Base-by-base conservation (phyloP, 2,113 vertebrate genomes). In the Gadus chalcogrammus region DNA sequence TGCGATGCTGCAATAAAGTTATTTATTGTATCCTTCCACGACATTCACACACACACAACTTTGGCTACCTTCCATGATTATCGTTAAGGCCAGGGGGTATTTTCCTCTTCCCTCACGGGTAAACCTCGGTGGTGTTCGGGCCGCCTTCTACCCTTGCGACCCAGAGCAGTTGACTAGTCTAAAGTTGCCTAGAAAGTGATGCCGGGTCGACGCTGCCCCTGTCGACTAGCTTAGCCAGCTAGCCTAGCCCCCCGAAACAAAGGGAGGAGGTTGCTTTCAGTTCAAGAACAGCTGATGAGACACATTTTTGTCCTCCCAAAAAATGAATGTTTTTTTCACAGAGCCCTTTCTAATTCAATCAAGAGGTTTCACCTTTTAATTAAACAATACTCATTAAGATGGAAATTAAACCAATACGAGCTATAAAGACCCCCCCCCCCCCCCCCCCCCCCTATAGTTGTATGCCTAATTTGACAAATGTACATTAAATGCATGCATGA, bases 271-370 rank as follows among this genome's bases (percentile, higher is more conserved):
- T 84, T 87, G 84, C 83, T 83, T 84, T 82, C 85, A 87, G 68
- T 82, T 74, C 71, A 82, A 90, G 76, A 91, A 88, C 78, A 90
- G 90, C 91, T 91, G 92, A 90, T 83, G 86, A 89, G 86, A 76
- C 84, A 35, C 81, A 74, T 85, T 87, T 88, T 48, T 48, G 42
- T 48, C 42, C 42, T 48, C 42, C 42, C 42, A 48, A 48, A 48
- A 48, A 48, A 48, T 48, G 42, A 13, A n/a, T n/a, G n/a, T 11
- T 11, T 48, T 48, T 48, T 2, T 48, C 2, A 48, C 8, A 48
- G 42, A 48, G 42, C 8, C 42, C 8, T 48, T 48, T 48, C 7
- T 48, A 48, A 48, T 48, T 48, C 2, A 48, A 48, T 48, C 42
- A 48, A 48, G 8, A 48, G 42, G 42, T 48, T 13, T 48, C 42